These are phyloP conservation scores for Coenobita brevimanus DNA, from an alignment of 1,140 invertebrate genomes.

Conservation along the genomic window DNA sequence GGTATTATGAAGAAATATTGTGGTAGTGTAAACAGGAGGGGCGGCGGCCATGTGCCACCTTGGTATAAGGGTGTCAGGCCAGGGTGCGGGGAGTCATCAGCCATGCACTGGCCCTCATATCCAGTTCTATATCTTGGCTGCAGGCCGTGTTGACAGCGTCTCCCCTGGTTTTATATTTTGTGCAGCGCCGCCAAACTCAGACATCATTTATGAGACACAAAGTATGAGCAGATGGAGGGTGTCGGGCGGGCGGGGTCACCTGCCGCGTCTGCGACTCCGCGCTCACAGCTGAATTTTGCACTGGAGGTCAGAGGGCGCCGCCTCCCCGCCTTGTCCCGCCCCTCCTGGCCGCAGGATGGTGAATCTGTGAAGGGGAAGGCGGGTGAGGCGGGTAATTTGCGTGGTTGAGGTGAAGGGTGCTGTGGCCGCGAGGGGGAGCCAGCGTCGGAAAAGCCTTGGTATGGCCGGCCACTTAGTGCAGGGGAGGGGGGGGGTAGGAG, in stretches of 20 bases:
- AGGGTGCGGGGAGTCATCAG: neutral
- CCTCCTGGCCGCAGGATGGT: conserved; percentile 20
- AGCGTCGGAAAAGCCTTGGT: neutral
- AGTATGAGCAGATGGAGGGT: conserved; percentile 21
- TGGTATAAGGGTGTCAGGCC: neutral
- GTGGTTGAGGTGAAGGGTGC: conserved; percentile 8
- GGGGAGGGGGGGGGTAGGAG: neutral
- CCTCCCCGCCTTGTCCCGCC: conserved; percentile 1
- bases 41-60: neutral
- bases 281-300: conserved; percentile 42
- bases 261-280: neutral
- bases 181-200: neutral
- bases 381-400: conserved; percentile 20
- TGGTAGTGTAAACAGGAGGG: neutral
- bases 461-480: neutral
- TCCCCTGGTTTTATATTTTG: conserved; percentile 19
- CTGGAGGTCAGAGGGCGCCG: conserved; percentile 13
- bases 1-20: conserved; percentile 14
- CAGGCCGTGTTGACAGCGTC: neutral
- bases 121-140: conserved; percentile 10
- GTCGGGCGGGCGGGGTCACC: neutral
- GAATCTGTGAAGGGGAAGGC: conserved; percentile 4
- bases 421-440: neutral
- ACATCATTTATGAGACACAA: conserved; percentile 14
- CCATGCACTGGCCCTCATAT: conserved; percentile 2